Conservation (phyloP, 2,888 invertebrate genomes). For the Scelioninae gen. 2 region DNA sequence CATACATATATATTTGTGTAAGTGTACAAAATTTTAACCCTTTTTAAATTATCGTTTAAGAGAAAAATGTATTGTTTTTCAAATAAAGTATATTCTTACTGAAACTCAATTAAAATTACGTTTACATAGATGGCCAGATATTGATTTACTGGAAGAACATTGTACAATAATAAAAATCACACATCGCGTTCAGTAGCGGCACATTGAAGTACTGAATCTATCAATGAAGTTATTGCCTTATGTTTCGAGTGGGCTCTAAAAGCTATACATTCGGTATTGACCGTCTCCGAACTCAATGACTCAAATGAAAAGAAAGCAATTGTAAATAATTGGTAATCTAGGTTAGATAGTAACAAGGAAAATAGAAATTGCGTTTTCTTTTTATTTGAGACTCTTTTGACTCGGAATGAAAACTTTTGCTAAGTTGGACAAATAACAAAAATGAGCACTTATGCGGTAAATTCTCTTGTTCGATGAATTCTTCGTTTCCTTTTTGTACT, state of each 20-base stretch:
- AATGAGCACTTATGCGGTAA: no score
- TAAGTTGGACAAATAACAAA: no score
- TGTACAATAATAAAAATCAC: conserved; percentile 18
- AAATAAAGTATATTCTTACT: no score
- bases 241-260: conserved; percentile 39
- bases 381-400: conserved; percentile 3
- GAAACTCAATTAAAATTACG: no score
- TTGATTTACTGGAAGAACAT: conserved; percentile 2
- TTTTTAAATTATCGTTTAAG: no score
- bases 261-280: conserved; percentile 34
- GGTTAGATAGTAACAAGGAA: conserved; percentile 23
- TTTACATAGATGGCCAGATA: background rate
- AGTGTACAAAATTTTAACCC: no score
- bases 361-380: conserved; percentile 15
- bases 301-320: conserved; percentile 55
- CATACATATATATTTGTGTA: no score
- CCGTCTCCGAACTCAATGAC: conserved; percentile 31
- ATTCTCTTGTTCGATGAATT: no score
- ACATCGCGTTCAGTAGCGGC: conserved; percentile 7
- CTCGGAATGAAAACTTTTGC: background rate
- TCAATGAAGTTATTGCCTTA: conserved; percentile 39
- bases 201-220: conserved; percentile 20
- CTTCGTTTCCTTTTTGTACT: no score
- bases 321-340: conserved; percentile 47
- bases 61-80: no score